Conservation (phyloP, 2,113 vertebrate genomes). For the Suricata suricatta region DNA sequence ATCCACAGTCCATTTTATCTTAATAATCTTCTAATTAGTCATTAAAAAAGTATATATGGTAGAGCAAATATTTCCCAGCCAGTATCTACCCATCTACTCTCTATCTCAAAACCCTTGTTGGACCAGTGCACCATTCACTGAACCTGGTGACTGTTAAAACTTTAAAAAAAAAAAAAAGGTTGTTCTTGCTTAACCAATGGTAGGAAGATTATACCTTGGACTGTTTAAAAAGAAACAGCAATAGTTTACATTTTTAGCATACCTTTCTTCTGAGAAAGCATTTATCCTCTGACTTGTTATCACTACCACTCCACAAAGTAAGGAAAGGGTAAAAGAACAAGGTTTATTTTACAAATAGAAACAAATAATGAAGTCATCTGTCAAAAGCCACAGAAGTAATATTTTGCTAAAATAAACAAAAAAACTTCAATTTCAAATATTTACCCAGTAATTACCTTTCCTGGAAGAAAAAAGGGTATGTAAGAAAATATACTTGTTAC, state of each 20-base stretch:
- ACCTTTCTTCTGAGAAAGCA: constrained; percentile 44
- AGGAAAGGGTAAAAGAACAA: background rate
- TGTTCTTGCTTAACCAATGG: background rate
- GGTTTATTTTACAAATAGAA: constrained; percentile 37
- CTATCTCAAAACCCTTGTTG: background rate
- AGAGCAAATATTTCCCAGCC: background rate
- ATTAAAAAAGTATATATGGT: background rate
- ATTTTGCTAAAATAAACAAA: background rate
- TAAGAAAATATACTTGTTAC: background rate
- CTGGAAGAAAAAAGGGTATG: background rate
- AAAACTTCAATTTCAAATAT: background rate
- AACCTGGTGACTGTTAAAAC: background rate
- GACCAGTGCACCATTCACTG: background rate
- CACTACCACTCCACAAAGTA: background rate
- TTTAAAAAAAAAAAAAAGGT: background rate
- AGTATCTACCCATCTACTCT: background rate
- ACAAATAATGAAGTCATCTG: background rate
- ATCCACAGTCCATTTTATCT: background rate
- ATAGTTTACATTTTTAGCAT: constrained; percentile 35
- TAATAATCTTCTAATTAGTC: background rate
- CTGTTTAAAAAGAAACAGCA: constrained; percentile 39
- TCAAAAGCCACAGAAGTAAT: constrained; percentile 1
- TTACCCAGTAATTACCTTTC: background rate
- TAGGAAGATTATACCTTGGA: constrained; percentile 11
- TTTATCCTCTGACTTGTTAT: constrained; percentile 36